A percentile compares a stretch with the other conserved stretches of the same genome.
phyloP scores from a whole-genome alignment of 2,113 vertebrate species.

The Peromyscus maniculatus region DNA sequence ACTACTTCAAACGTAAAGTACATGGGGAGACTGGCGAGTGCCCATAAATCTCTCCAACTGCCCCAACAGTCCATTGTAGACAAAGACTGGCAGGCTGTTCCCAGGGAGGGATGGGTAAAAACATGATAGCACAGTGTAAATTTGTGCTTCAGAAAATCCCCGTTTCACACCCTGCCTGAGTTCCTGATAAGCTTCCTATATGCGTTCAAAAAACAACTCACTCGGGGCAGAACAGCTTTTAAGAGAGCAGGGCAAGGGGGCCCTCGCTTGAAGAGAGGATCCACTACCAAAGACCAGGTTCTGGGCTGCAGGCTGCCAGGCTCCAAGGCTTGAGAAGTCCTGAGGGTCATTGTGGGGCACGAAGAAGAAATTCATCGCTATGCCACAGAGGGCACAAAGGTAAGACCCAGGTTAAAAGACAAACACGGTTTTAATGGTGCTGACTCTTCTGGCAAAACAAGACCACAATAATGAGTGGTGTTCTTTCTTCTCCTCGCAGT shows the following conservation, averaged over 20 bases:
- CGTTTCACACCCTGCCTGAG: not conserved
- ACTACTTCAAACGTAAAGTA: constrained; percentile 38
- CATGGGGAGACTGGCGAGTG: constrained; percentile 10
- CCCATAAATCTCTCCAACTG: constrained; percentile 49
- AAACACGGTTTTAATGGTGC: rapidly evolving
- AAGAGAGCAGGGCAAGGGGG: not conserved
- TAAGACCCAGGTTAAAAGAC: not conserved
- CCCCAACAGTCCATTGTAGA: constrained; percentile 48
- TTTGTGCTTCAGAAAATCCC: constrained; percentile 6
- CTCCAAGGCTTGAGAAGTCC: not conserved
- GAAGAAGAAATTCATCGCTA: not conserved
- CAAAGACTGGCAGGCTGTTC: constrained; percentile 57
- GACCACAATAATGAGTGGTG: rapidly evolving
- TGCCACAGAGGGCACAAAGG: rapidly evolving
- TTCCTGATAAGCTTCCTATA: not conserved
- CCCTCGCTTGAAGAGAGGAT: not conserved
- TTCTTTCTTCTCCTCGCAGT: not conserved
- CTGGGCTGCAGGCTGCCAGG: not conserved
- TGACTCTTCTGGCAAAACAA: not conserved
- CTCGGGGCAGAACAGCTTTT: not conserved
- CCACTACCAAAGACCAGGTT: not conserved
- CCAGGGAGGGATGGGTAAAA: constrained; percentile 38
- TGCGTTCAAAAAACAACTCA: not conserved
- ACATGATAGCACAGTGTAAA: not conserved
- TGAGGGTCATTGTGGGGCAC: not conserved